A percentile compares a stretch with the other conserved stretches of the same genome.
Evolutionary conservation across 2,888 invertebrate species (phyloP).

Genomic region (Apamea sordens): DNA sequence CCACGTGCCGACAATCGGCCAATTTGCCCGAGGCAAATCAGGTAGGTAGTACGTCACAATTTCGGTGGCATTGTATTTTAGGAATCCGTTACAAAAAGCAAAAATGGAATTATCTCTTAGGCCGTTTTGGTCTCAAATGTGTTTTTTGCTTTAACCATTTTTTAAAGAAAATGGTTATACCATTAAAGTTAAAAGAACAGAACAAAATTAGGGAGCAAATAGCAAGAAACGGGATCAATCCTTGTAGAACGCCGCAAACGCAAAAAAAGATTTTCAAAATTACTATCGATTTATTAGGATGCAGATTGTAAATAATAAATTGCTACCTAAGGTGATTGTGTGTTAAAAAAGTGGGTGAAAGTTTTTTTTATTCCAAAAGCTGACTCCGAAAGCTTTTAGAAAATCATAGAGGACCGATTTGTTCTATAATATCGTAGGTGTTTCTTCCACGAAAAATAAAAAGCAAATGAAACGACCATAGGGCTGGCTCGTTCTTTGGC

Average conservation of each 20-base stretch:
- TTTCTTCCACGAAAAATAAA: neutral
- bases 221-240: neutral
- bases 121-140: neutral
- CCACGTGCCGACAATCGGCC: conserved; percentile 17
- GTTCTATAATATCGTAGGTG: neutral
- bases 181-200: neutral
- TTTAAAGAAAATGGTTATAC: neutral
- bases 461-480: no score
- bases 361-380: neutral
- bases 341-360: neutral
- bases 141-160: neutral
- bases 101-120: neutral
- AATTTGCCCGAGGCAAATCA: conserved; percentile 4
- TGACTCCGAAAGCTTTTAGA: neutral
- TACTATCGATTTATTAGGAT: neutral
- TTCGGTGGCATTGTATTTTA: conserved; percentile 1
- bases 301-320: neutral
- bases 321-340: neutral
- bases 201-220: neutral
- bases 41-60: neutral
- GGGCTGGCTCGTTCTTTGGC: no score
- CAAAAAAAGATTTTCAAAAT: neutral
- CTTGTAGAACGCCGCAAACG: neutral
- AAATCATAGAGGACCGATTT: neutral
- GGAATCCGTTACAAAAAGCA: neutral